phyloP scores from a whole-genome alignment of 2,888 invertebrate species.

The Listrodromus nycthemerus region DNA sequence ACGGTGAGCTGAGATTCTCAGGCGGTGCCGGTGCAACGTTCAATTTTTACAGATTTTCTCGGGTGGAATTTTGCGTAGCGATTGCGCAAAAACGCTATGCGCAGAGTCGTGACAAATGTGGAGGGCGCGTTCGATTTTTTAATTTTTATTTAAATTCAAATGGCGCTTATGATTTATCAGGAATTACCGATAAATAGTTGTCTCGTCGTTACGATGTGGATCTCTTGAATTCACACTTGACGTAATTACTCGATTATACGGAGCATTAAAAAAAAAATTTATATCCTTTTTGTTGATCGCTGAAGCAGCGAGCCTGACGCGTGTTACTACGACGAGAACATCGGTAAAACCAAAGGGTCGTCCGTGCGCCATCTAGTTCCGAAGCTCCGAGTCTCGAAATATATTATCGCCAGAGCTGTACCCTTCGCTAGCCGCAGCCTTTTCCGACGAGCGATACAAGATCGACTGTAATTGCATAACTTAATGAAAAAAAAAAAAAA shows the following conservation, averaged over 20 bases:
- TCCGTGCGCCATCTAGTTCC: conserved; percentile 19
- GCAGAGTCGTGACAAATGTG: too few relatives aligned
- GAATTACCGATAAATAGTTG: neutral
- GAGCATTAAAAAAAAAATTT: neutral
- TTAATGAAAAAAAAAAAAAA: too few relatives aligned
- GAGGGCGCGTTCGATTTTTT: too few relatives aligned
- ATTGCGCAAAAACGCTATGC: too few relatives aligned
- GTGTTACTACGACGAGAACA: neutral
- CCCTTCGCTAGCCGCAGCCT: neutral
- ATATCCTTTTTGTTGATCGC: neutral
- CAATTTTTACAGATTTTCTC: neutral
- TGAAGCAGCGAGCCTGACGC: neutral
- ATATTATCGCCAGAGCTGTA: neutral
- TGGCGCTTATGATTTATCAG: neutral
- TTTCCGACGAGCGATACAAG: neutral
- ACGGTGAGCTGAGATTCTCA: conserved; percentile 14
- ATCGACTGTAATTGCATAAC: neutral
- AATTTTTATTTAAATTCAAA: neutral
- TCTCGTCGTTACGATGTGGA: neutral
- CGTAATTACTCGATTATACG: neutral
- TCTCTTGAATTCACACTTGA: neutral
- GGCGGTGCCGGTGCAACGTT: conserved; percentile 7
- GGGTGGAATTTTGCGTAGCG: too few relatives aligned
- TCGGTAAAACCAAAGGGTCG: conserved; percentile 3
- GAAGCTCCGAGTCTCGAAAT: neutral